Conservation (phyloP, 35 echinoderm and acorn worm genomes). For the Acanthaster planci region DNA sequence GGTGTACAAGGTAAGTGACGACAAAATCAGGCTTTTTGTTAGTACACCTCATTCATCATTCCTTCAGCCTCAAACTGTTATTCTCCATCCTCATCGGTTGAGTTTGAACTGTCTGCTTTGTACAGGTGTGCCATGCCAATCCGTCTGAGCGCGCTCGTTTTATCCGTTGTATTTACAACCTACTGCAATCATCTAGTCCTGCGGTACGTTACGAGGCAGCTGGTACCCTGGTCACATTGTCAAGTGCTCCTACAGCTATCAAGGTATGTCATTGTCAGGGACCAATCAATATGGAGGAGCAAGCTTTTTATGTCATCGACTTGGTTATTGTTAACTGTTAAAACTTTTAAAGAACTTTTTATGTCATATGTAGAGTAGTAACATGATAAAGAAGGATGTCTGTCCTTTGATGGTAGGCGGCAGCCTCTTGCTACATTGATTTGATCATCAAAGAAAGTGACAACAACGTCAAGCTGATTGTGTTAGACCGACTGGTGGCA, state of each 20-base stretch:
- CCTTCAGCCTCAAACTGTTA: background rate
- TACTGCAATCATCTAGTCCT: constrained; percentile 92
- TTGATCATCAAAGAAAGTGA: constrained; percentile 99
- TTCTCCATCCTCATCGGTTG: background rate
- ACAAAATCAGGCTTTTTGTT: too few relatives aligned
- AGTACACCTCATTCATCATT: background rate
- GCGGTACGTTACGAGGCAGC: constrained; percentile 96
- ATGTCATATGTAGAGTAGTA: background rate
- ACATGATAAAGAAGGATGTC: background rate
- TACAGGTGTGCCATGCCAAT: constrained; percentile 92
- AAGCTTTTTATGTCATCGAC: too few relatives aligned
- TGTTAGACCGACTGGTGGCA: constrained; percentile 81
- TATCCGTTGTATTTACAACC: constrained; percentile 97
- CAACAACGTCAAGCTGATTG: constrained; percentile 98
- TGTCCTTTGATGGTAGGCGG: constrained; percentile 53
- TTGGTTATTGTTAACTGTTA: too few relatives aligned
- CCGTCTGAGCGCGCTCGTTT: constrained; percentile 91
- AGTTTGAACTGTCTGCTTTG: background rate
- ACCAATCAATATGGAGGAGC: too few relatives aligned
- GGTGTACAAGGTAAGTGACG: constrained; percentile 84
- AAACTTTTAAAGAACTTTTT: too few relatives aligned
- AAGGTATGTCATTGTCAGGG: constrained; percentile 79
- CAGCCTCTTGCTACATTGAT: constrained; percentile 95
- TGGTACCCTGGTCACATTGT: constrained; percentile 92
- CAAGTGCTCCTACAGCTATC: constrained; percentile 92